Base-by-base conservation (phyloP, 2,797 vertebrate genomes). In the Trematomus bernacchii region DNA sequence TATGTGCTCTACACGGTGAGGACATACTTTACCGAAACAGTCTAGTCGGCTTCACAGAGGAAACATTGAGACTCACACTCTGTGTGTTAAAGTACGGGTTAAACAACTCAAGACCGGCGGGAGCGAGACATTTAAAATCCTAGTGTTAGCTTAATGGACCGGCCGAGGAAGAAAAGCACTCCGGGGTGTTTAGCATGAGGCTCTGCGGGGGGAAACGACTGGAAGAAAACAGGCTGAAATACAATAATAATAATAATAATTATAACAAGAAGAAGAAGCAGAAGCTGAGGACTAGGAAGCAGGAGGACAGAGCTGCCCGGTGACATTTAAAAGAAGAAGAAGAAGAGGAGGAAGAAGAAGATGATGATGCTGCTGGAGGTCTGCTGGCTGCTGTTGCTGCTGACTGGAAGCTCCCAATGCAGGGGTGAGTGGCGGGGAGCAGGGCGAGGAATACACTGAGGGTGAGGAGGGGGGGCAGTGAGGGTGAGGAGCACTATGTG, bases 351-450 rank as follows among this genome's bases (percentile, higher is more conserved):
- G 66, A 68, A 33, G 54, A 51, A 13, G 27, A 27, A 0, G 72
- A 63, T 2, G 73, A 79, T 6, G 77, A 75, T 63, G 76, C 69
- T 87, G 79, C 80, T 89, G 86, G 76, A 80, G 67, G 14, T 89
- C 73, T 86, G 71, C 70, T 81, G 70, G 0, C 71, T 88, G 77
- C 73, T 87, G 64, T 71, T 89, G 64, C 72, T 87, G 66, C 37
- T 88, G 63, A 72, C 51, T 23, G 86, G 80, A 74, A 12, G 54
- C 53, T 52, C 69, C 0, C 57, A 73, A 4, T 77, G 86, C 66
- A 55, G 71, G 85, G 89, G 87, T 90, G 71, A 75, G 76, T 4
- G 43, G 2, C 52, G 67, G 53, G 6, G 30, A 23, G 15, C 23
- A 10, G 33, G 15, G n/a, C 1, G 30, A 57, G 6, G 37, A 14